A percentile compares a stretch with the other conserved stretches of the same genome.
These are phyloP conservation scores for Sphaerophoria taeniata DNA, from an alignment of 2,888 invertebrate species.

Conservation along the genomic window DNA sequence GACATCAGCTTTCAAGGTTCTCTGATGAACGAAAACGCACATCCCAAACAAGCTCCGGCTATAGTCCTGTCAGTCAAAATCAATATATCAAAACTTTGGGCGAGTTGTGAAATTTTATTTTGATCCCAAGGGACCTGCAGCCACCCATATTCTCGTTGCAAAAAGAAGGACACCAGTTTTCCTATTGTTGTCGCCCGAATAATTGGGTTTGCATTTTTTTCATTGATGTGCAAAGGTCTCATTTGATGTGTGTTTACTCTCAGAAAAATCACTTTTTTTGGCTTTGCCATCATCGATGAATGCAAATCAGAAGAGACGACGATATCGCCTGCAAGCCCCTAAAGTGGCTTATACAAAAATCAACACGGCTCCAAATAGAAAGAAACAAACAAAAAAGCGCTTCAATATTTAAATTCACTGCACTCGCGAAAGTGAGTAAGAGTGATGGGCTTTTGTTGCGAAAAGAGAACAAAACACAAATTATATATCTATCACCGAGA, in stretches of 20 bases:
- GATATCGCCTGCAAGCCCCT: neutral
- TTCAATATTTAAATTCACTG: slow-evolving; percentile 50
- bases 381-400: slow-evolving; percentile 7
- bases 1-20: slow-evolving; percentile 8
- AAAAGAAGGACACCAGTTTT: neutral
- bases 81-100: slow-evolving; percentile 14
- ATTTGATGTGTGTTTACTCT: neutral
- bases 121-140: neutral
- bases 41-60: neutral
- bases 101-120: slow-evolving; percentile 24
- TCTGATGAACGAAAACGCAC: neutral
- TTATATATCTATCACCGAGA: slow-evolving; percentile 15
- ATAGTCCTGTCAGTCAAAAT: slow-evolving; percentile 30
- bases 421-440: slow-evolving; percentile 8
- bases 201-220: slow-evolving; percentile 36
- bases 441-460: slow-evolving; percentile 27
- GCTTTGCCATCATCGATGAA: slow-evolving; percentile 12
- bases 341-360: neutral
- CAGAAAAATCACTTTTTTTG: slow-evolving; percentile 27
- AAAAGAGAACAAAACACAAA: slow-evolving; percentile 11
- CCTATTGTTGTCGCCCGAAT: neutral
- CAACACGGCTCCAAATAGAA: neutral
- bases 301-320: slow-evolving; percentile 36
- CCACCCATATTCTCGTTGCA: neutral
- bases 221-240: neutral